These are phyloP conservation scores for Panurus biarmicus DNA, from an alignment of 2,113 vertebrate genomes.

Conservation along the genomic window DNA sequence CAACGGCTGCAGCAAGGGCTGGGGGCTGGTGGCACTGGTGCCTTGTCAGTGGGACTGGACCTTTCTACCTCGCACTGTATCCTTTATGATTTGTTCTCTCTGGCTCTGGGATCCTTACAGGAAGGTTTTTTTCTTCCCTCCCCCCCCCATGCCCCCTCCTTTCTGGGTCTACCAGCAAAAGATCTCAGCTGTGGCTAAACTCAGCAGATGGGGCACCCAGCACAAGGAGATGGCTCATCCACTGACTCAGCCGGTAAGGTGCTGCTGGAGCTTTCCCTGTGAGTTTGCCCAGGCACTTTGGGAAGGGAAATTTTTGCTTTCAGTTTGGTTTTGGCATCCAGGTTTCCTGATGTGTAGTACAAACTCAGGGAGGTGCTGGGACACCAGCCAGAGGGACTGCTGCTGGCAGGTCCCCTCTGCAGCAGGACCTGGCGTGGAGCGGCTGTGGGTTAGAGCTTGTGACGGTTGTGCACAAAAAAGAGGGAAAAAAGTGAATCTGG, in stretches of 20 bases:
- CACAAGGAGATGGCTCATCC: constrained; percentile 48
- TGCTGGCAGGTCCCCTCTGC: not conserved
- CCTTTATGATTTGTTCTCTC: not conserved
- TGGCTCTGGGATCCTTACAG: not conserved
- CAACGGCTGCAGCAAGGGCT: not conserved
- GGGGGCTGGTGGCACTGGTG: not conserved
- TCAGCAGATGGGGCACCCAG: constrained; percentile 37
- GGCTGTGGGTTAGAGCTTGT: not conserved
- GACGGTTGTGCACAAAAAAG: not conserved
- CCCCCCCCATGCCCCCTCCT: not conserved
- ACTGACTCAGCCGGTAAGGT: constrained; percentile 43
- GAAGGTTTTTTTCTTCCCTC: not conserved
- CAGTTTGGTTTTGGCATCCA: not conserved
- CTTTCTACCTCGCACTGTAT: not conserved
- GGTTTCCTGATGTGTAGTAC: not conserved
- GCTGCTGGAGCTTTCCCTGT: not conserved
- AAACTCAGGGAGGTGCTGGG: not conserved
- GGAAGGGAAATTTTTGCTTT: not conserved
- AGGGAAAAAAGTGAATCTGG: not conserved
- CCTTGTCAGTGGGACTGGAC: not conserved
- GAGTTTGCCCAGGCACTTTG: not conserved
- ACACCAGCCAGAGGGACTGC: not conserved
- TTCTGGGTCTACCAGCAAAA: not conserved
- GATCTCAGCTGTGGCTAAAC: constrained; percentile 31
- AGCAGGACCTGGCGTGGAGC: not conserved